Evolutionary conservation across 2,113 vertebrate species (phyloP).

Genomic region (Suncus etruscus): DNA sequence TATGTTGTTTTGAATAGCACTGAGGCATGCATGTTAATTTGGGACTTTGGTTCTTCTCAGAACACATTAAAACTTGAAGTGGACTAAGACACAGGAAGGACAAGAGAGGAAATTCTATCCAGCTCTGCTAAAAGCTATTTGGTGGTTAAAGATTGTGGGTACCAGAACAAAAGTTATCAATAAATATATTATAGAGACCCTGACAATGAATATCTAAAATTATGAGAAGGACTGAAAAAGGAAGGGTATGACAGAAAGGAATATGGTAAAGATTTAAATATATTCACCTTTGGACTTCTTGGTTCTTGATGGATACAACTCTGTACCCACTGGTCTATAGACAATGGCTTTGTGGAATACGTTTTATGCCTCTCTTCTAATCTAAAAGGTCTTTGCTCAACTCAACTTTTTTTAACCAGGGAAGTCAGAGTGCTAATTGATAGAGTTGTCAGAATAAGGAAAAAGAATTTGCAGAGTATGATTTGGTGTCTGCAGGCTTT

Average conservation of each 20-base stretch:
- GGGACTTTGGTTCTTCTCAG: constrained; percentile 27
- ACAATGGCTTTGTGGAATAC: background rate
- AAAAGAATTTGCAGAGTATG: background rate
- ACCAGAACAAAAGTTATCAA: constrained; percentile 27
- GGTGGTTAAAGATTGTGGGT: background rate
- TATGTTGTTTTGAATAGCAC: constrained; percentile 29
- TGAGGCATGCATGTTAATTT: constrained; percentile 7
- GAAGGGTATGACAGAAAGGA: background rate
- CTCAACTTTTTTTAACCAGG: background rate
- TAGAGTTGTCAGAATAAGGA: constrained; percentile 7
- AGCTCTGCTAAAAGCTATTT: constrained; percentile 21
- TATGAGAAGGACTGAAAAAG: background rate
- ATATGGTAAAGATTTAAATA: constrained; percentile 5
- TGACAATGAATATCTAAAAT: constrained; percentile 36
- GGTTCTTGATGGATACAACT: background rate
- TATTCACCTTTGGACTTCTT: background rate
- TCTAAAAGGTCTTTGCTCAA: background rate
- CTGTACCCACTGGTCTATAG: background rate
- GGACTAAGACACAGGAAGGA: constrained; percentile 26
- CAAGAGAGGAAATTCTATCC: constrained; percentile 10
- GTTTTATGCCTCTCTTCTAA: background rate
- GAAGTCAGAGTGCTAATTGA: background rate
- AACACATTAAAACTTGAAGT: constrained; percentile 48
- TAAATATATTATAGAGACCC: background rate
- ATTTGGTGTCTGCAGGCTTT: constrained; percentile 9